phyloP scores from a whole-genome alignment of 2,797 vertebrate genomes.

The Syngnathus rostellatus region DNA sequence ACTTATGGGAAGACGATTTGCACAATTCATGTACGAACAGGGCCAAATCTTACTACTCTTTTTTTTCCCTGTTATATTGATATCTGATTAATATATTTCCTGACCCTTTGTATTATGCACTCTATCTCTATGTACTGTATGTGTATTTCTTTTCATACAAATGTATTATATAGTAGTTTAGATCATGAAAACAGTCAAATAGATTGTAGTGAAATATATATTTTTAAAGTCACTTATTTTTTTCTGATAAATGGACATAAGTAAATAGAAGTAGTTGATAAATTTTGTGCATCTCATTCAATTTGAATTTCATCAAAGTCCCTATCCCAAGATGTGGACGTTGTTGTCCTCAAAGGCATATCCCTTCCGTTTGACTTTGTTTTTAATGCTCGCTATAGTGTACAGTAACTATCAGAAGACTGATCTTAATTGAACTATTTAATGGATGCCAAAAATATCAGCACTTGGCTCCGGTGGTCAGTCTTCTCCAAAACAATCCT shows the following conservation, averaged over 20 bases:
- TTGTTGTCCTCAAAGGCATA: neutral
- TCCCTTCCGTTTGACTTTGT: neutral
- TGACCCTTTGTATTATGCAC: slow-evolving; percentile 43
- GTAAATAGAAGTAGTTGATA: neutral
- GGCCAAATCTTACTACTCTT: slow-evolving; percentile 29
- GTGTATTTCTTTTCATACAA: slow-evolving; percentile 34
- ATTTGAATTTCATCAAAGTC: neutral
- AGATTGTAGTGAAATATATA: neutral
- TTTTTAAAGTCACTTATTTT: neutral
- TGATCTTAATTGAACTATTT: too few relatives aligned
- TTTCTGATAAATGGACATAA: neutral
- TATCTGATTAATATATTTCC: slow-evolving; percentile 63
- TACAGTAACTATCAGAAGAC: too few relatives aligned
- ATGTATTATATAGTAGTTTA: slow-evolving; percentile 29
- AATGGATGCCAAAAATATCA: too few relatives aligned
- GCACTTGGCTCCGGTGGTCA: too few relatives aligned
- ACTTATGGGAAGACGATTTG: slow-evolving; percentile 37
- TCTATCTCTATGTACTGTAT: slow-evolving; percentile 46
- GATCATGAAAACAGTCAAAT: slow-evolving; percentile 30
- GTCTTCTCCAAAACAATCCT: too few relatives aligned
- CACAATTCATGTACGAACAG: slow-evolving; percentile 44
- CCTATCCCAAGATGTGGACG: neutral
- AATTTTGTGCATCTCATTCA: neutral
- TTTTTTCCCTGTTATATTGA: slow-evolving; percentile 46
- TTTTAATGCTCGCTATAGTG: too few relatives aligned